Conservation (phyloP, 2,888 invertebrate species). For the Andrena camellia region DNA sequence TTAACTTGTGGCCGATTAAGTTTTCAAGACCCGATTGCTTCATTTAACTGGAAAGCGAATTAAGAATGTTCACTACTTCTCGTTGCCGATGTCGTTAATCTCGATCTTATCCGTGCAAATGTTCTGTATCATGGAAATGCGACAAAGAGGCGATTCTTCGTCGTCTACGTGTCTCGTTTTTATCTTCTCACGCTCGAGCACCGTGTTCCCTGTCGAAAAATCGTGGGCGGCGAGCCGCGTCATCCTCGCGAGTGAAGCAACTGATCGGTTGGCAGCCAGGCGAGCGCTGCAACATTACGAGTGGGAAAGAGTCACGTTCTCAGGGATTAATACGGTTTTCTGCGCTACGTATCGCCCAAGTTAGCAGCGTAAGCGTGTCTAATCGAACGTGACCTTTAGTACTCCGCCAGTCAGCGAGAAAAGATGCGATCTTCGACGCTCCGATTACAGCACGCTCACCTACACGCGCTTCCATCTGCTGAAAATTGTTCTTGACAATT, state of each 20-base stretch:
- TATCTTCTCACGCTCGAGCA: conserved; percentile 1
- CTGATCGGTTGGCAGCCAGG: conserved; percentile 30
- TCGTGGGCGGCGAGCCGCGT: conserved; percentile 50
- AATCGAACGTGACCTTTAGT: conserved; percentile 66
- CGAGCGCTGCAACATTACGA: conserved; percentile 45
- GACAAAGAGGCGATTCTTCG: too few relatives aligned
- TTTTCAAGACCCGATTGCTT: background rate
- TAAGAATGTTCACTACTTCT: background rate
- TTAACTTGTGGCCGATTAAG: background rate
- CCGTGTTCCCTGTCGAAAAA: conserved; percentile 23
- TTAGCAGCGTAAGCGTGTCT: conserved; percentile 47
- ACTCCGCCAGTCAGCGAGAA: conserved; percentile 29
- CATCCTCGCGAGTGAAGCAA: conserved; percentile 57
- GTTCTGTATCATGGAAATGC: too few relatives aligned
- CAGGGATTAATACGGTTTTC: conserved; percentile 70
- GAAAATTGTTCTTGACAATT: background rate
- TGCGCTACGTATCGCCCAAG: conserved; percentile 39
- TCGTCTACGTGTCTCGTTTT: background rate
- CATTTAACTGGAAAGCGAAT: background rate
- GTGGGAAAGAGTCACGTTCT: conserved; percentile 70
- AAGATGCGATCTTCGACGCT: conserved; percentile 61
- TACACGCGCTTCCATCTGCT: conserved; percentile 5
- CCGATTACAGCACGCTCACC: conserved; percentile 48
- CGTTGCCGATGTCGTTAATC: too few relatives aligned
- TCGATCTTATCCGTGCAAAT: too few relatives aligned